phyloP scores from a whole-genome alignment of 2,113 vertebrate genomes.

The Struthio camelus region DNA sequence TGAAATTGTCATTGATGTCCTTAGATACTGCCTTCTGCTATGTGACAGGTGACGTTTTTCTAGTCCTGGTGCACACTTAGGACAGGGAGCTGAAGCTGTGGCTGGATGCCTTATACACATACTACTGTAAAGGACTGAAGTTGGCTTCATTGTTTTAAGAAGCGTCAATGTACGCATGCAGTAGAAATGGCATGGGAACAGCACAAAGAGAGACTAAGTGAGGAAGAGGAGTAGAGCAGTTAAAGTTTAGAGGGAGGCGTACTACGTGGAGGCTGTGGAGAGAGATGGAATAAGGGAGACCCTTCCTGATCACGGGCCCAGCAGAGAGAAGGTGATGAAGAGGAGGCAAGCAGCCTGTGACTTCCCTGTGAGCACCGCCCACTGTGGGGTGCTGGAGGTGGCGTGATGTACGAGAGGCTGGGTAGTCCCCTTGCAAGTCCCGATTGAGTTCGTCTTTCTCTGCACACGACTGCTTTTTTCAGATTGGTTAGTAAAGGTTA shows the following conservation, averaged over 20 bases:
- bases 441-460: neutral
- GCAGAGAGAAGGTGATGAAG: neutral
- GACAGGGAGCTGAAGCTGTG: neutral
- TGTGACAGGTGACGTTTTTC: neutral
- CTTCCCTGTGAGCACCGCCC: accelerated
- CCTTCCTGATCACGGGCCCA: neutral
- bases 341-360: neutral
- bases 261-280: neutral
- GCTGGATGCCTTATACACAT: neutral
- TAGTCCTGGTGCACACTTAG: accelerated
- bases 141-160: neutral
- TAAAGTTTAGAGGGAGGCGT: neutral
- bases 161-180: accelerated
- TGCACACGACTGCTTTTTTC: neutral
- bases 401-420: neutral
- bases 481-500: neutral
- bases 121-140: neutral
- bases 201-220: neutral
- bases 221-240: neutral
- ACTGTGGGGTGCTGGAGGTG: neutral
- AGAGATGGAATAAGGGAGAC: neutral
- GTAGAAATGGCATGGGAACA: neutral
- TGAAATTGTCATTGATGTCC: neutral
- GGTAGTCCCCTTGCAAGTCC: neutral
- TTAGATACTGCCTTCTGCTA: neutral